Percentiles rank a stretch among this genome's conserved stretches.
phyloP scores from a whole-genome alignment of 2,888 invertebrate genomes.

The Apodemia zela region DNA sequence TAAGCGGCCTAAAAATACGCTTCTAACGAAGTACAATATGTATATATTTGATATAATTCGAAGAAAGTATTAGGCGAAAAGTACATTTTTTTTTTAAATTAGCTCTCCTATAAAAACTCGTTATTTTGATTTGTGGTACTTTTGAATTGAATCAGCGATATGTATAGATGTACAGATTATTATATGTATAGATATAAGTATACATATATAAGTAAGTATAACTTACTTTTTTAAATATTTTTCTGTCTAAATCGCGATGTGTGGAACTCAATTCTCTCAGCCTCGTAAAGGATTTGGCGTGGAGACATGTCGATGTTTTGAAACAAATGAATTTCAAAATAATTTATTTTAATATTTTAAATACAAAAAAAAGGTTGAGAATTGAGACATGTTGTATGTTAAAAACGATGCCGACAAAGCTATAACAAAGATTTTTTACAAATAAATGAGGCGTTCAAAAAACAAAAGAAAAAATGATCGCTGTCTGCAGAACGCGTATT shows the following conservation, averaged over 20 bases:
- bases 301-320: too few relatives aligned
- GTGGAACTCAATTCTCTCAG: too few relatives aligned
- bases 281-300: too few relatives aligned
- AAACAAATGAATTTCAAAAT: too few relatives aligned
- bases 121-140: slow-evolving; percentile 17
- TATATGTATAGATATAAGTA: too few relatives aligned
- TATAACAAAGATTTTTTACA: not conserved
- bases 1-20: slow-evolving; percentile 13
- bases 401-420: not conserved
- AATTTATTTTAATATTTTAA: not conserved
- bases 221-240: too few relatives aligned
- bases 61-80: slow-evolving; percentile 19
- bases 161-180: too few relatives aligned
- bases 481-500: slow-evolving; percentile 43
- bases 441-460: slow-evolving; percentile 4
- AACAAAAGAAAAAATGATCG: slow-evolving; percentile 19
- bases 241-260: too few relatives aligned
- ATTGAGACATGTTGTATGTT: not conserved
- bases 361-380: not conserved
- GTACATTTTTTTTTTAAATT: slow-evolving; percentile 7
- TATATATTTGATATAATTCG: slow-evolving; percentile 17
- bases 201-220: too few relatives aligned
- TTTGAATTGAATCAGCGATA: slow-evolving; percentile 11
- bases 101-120: slow-evolving; percentile 13
- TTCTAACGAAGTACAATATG: slow-evolving; percentile 17